phyloP scores from a whole-genome alignment of 2,113 vertebrate species.

The Platycercus adscitus region DNA sequence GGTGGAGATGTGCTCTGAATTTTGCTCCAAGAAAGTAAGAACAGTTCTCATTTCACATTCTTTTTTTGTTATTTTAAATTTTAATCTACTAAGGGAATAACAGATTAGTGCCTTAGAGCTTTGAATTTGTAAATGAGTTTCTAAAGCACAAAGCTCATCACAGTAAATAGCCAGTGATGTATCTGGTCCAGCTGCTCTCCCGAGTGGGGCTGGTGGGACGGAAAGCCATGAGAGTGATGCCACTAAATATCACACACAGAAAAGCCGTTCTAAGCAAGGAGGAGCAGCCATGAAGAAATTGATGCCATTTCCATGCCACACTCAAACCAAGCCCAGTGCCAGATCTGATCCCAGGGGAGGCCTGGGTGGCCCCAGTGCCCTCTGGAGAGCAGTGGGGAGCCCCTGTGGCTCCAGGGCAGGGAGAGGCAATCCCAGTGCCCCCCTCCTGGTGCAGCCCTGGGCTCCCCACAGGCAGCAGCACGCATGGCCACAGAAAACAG shows the following conservation, averaged over 20 bases:
- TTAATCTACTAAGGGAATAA: not conserved
- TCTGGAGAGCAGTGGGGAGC: not conserved
- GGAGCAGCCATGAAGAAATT: not conserved
- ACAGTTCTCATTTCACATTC: not conserved
- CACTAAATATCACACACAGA: not conserved
- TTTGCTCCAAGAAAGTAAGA: constrained; percentile 93
- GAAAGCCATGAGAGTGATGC: not conserved
- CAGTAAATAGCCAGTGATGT: constrained; percentile 17
- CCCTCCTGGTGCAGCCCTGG: not conserved
- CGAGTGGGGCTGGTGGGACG: not conserved
- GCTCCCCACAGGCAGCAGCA: not conserved
- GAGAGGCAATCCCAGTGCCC: not conserved
- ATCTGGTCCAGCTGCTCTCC: not conserved
- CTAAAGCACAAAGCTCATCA: constrained; percentile 7
- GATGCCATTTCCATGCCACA: not conserved
- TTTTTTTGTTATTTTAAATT: constrained; percentile 14
- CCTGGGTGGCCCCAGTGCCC: not conserved
- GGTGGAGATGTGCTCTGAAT: constrained; percentile 88
- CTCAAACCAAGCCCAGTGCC: not conserved
- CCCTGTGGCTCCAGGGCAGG: not conserved
- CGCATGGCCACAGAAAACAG: fast-evolving
- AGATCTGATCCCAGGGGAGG: not conserved
- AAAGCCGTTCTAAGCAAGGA: not conserved
- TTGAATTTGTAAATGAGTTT: constrained; percentile 46
- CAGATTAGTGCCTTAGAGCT: constrained; percentile 27